Evolutionary conservation across 2,888 invertebrate genomes (phyloP).

Genomic region (Villa cingulata): DNA sequence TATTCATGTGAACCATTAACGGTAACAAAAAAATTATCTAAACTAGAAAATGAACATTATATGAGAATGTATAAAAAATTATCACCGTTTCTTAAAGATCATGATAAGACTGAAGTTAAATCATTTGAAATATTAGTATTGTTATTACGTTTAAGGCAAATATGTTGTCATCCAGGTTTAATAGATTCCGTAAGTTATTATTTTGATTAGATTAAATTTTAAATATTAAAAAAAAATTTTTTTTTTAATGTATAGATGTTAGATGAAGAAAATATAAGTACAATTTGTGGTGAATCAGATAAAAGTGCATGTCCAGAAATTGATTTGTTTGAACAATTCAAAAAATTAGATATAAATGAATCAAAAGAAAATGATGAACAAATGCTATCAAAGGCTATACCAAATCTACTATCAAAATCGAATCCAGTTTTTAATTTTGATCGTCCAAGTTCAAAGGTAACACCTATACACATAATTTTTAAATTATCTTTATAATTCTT

Average conservation of each 20-base stretch:
- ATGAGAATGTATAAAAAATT: slow-evolving; percentile 37
- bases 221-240: no score
- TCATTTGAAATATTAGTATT: slow-evolving; percentile 65
- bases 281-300: slow-evolving; percentile 21
- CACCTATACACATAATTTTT: no score
- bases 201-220: neutral
- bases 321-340: slow-evolving; percentile 50
- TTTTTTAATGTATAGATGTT: slow-evolving; percentile 35
- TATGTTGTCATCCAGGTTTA: slow-evolving; percentile 78
- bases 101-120: slow-evolving; percentile 45
- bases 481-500: no score
- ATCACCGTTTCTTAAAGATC: slow-evolving; percentile 9
- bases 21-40: slow-evolving; percentile 20
- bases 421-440: slow-evolving; percentile 57
- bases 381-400: slow-evolving; percentile 42
- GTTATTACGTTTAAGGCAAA: slow-evolving; percentile 70
- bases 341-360: slow-evolving; percentile 42
- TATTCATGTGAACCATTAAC: slow-evolving; percentile 17
- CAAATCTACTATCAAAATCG: slow-evolving; percentile 47
- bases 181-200: slow-evolving; percentile 46
- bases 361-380: slow-evolving; percentile 29
- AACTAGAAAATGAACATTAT: slow-evolving; percentile 30
- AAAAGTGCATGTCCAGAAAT: slow-evolving; percentile 37
- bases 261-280: slow-evolving; percentile 30
- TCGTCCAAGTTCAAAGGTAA: slow-evolving; percentile 45